These are phyloP conservation scores for Hoplodrina ambigua DNA, from an alignment of 2,888 invertebrate species.

Conservation along the genomic window DNA sequence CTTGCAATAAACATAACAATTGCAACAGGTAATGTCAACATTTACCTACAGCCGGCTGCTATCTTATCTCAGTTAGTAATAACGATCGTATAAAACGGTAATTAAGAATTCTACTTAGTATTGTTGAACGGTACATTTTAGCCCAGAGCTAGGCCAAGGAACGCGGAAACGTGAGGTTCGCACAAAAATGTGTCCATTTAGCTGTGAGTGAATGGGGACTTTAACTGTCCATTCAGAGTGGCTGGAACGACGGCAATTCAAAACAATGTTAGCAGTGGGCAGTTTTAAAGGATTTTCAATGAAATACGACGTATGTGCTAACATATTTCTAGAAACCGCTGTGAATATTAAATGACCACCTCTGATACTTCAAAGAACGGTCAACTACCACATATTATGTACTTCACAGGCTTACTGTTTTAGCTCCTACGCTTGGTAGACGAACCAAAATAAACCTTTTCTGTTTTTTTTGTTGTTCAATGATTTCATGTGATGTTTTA, in stretches of 20 bases:
- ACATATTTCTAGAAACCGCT: conserved; percentile 68
- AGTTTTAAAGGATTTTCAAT: conserved; percentile 74
- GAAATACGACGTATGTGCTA: conserved; percentile 69
- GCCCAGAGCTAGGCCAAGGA: conserved; percentile 68
- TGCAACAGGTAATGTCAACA: conserved; percentile 23
- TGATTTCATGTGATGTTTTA: background rate
- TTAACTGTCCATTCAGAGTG: conserved; percentile 84
- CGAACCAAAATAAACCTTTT: conserved; percentile 11
- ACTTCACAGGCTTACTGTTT: conserved; percentile 20
- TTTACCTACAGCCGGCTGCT: conserved; percentile 28
- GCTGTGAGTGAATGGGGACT: conserved; percentile 83
- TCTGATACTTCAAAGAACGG: conserved; percentile 55
- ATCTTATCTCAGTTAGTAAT: conserved; percentile 46
- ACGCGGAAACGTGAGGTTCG: conserved; percentile 81
- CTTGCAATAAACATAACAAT: conserved; percentile 24
- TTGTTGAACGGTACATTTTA: conserved; percentile 64
- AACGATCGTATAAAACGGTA: conserved; percentile 46
- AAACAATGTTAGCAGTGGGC: conserved; percentile 78
- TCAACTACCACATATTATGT: conserved; percentile 37
- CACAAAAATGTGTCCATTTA: conserved; percentile 82
- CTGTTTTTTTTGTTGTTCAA: background rate
- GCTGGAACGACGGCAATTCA: conserved; percentile 76
- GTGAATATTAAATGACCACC: conserved; percentile 62
- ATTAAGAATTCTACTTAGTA: conserved; percentile 56
- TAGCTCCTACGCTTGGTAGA: background rate